A percentile compares a stretch with the other conserved stretches of the same genome.
These are phyloP conservation scores for Glossosoma conforme DNA, from an alignment of 1,140 invertebrate genomes.

Conservation along the genomic window DNA sequence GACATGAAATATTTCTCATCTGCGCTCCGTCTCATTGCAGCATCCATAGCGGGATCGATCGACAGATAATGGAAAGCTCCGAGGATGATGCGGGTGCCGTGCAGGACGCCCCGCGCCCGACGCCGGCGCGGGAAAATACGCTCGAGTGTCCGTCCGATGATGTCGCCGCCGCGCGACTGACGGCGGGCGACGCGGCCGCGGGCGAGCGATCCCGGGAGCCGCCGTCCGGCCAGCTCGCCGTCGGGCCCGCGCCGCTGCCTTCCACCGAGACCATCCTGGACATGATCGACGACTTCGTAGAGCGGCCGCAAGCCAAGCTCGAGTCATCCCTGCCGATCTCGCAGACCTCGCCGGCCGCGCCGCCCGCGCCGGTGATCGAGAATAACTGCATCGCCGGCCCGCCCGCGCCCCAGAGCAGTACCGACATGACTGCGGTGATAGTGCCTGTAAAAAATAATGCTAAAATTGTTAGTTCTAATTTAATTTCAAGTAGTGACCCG, in stretches of 20 bases:
- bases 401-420: constrained; percentile 3
- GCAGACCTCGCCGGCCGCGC: neutral
- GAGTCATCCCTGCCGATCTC: neutral
- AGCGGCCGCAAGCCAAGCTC: constrained; percentile 35
- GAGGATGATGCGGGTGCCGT: constrained; percentile 50
- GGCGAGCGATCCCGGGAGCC: constrained; percentile 38
- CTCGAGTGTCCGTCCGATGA: constrained; percentile 35
- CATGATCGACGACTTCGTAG: constrained; percentile 50
- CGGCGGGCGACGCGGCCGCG: constrained; percentile 14
- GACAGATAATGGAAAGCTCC: constrained; percentile 52
- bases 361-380: neutral
- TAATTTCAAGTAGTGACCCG: constrained; percentile 8
- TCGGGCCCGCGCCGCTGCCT: constrained; percentile 36
- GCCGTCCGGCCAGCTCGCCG: constrained; percentile 38
- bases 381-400: neutral
- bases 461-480: constrained; percentile 15
- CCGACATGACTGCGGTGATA: constrained; percentile 19
- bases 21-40: constrained; percentile 21
- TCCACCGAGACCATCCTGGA: constrained; percentile 49
- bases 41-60: constrained; percentile 42
- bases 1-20: constrained; percentile 19
- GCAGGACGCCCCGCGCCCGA: constrained; percentile 44
- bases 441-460: constrained; percentile 23
- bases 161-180: constrained; percentile 31
- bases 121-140: constrained; percentile 49